A percentile compares a stretch with the other conserved stretches of the same genome.
phyloP scores from a whole-genome alignment of 2,797 vertebrate species.

The Micromesistius poutassou region DNA sequence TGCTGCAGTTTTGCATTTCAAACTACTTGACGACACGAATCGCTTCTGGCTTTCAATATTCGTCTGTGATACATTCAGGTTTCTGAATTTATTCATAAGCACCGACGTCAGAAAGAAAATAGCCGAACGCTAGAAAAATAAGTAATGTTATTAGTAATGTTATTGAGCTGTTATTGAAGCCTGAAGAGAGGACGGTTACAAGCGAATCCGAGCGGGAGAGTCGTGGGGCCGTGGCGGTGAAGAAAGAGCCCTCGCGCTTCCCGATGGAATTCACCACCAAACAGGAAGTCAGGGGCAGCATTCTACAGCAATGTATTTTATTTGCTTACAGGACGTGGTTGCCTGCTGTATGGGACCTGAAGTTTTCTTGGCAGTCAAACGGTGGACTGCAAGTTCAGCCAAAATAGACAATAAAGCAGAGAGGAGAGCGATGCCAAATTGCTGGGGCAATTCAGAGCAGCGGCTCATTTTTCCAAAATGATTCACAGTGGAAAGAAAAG shows the following conservation, averaged over 20 bases:
- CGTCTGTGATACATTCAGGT: neutral
- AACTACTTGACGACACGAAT: neutral
- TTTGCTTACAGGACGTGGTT: conserved; percentile 65
- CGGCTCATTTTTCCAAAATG: conserved; percentile 84
- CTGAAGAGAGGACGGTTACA: neutral
- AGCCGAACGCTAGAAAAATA: no score
- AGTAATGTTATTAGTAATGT: no score
- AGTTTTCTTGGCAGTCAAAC: conserved; percentile 75
- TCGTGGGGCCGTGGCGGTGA: no score
- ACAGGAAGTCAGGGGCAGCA: conserved; percentile 65
- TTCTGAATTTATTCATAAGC: neutral
- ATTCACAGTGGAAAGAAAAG: conserved; percentile 85
- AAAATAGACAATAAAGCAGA: conserved; percentile 94
- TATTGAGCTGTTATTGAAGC: neutral
- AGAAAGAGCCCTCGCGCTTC: conserved; percentile 42
- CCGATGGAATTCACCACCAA: conserved; percentile 58
- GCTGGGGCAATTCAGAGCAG: conserved; percentile 81
- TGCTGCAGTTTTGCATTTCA: conserved; percentile 50
- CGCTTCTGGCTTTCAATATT: neutral
- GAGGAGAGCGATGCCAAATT: conserved; percentile 86
- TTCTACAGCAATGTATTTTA: conserved; percentile 65
- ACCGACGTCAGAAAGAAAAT: no score
- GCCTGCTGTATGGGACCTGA: conserved; percentile 74
- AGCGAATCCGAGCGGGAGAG: conserved; percentile 24
- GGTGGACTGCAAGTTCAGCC: conserved; percentile 87